These are phyloP conservation scores for Aphidius gifuensis DNA, from an alignment of 1,140 invertebrate species.

Conservation along the genomic window DNA sequence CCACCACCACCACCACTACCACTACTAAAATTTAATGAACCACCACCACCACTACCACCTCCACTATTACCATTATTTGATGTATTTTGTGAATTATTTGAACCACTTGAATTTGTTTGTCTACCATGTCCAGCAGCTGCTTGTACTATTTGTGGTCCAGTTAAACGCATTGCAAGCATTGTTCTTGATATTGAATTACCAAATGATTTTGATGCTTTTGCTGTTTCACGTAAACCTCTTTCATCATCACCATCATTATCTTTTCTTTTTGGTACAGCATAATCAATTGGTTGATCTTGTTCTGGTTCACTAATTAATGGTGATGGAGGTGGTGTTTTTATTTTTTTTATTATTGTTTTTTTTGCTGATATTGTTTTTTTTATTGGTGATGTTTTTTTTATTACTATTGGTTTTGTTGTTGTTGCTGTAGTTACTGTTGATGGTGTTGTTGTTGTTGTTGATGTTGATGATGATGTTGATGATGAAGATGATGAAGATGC, in stretches of 20 bases:
- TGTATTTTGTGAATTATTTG: constrained; percentile 45
- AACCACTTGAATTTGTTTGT: constrained; percentile 54
- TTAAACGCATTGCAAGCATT: constrained; percentile 46
- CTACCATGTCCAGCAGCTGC: constrained; percentile 75
- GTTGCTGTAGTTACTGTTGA: too few species aligned
- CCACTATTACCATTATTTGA: constrained; percentile 35
- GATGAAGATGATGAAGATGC: too few species aligned
- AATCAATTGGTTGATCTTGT: constrained; percentile 80
- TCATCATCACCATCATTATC: constrained; percentile 63
- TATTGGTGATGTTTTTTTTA: too few species aligned
- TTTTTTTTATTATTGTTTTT: constrained; percentile 57
- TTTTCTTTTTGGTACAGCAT: constrained; percentile 77
- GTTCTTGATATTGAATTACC: constrained; percentile 52
- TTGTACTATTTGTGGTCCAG: constrained; percentile 42
- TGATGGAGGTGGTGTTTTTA: constrained; percentile 45
- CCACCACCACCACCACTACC: constrained; percentile 55
- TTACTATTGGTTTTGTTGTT: too few species aligned
- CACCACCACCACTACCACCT: constrained; percentile 42
- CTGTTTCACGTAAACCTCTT: constrained; percentile 59
- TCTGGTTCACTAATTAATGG: constrained; percentile 53
- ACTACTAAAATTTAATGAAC: constrained; percentile 51
- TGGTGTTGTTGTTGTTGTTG: too few species aligned
- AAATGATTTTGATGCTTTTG: constrained; percentile 57
- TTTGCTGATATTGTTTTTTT: constrained; percentile 42
- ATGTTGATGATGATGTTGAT: too few species aligned